These are phyloP conservation scores for Catalaphyllia jardinei DNA, from an alignment of 64 coral and sea anemone species.

Conservation along the genomic window DNA sequence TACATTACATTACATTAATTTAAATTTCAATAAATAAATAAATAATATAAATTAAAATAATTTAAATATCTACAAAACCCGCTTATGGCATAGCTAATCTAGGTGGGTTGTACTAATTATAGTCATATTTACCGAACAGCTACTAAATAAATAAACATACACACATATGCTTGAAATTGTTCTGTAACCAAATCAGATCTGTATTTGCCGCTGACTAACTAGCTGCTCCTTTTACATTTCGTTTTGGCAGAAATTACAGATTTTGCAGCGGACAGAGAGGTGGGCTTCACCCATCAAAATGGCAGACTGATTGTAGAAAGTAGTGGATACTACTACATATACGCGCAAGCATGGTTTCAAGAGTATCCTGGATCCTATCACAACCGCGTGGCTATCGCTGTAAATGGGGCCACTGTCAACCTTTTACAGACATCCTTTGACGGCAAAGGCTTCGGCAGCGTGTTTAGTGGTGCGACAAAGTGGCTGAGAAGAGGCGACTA, in stretches of 20 bases:
- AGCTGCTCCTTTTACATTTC: not conserved
- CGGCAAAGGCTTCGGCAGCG: not conserved
- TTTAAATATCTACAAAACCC: too few species aligned
- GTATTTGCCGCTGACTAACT: too few species aligned
- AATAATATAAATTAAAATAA: too few species aligned
- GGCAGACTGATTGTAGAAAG: not conserved
- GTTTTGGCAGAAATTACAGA: not conserved
- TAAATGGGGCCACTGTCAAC: not conserved
- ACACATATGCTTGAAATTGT: too few species aligned
- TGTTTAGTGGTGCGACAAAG: not conserved
- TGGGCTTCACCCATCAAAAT: not conserved
- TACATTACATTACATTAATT: too few species aligned
- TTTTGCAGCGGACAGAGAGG: not conserved
- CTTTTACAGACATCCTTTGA: not conserved
- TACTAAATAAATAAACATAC: too few species aligned
- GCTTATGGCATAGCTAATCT: too few species aligned
- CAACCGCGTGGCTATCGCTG: not conserved
- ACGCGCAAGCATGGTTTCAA: not conserved
- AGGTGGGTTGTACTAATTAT: too few species aligned
- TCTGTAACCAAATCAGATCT: too few species aligned
- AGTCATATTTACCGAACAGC: too few species aligned
- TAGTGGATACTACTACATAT: not conserved
- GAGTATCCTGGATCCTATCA: too few species aligned
- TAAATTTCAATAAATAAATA: too few species aligned
- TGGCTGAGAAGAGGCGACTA: not conserved